Percentiles rank a stretch among this genome's conserved stretches.
Conservation (phyloP, 2,888 invertebrate genomes). For the Lithophane socia region DNA sequence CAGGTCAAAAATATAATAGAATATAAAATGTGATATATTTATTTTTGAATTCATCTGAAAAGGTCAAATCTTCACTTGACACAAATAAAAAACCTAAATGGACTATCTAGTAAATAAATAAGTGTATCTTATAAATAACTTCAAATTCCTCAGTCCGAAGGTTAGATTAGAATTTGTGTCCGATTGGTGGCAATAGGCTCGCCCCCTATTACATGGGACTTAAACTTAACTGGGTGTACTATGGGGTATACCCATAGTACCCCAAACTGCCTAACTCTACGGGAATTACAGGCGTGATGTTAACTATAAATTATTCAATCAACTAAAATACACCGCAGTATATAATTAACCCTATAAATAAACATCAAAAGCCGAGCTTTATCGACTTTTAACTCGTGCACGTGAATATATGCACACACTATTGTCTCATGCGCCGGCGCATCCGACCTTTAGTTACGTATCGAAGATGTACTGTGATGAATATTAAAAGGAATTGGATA, state of each 20-base stretch:
- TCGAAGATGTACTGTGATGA: constrained; percentile 66
- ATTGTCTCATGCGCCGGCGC: constrained; percentile 56
- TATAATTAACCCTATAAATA: background rate
- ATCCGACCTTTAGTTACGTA: constrained; percentile 68
- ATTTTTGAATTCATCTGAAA: background rate
- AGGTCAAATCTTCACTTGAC: constrained; percentile 18
- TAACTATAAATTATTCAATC: background rate
- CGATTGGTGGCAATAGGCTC: background rate
- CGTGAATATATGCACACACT: constrained; percentile 53
- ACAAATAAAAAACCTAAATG: background rate
- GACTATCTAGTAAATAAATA: background rate
- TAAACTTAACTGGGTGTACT: background rate
- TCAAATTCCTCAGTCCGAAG: no score
- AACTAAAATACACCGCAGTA: background rate
- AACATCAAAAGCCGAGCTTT: constrained; percentile 34
- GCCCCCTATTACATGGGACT: background rate
- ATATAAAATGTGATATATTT: background rate
- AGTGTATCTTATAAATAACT: background rate
- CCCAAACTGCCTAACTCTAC: background rate
- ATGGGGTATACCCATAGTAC: no score
- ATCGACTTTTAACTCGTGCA: constrained; percentile 49
- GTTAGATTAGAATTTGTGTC: background rate
- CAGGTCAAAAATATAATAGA: no score
- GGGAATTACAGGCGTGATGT: no score
- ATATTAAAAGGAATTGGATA: constrained; percentile 66